A percentile compares a stretch with the other conserved stretches of the same genome.
Evolutionary conservation across 2,113 vertebrate genomes (phyloP).

Genomic region (Onychostoma macrolepis): DNA sequence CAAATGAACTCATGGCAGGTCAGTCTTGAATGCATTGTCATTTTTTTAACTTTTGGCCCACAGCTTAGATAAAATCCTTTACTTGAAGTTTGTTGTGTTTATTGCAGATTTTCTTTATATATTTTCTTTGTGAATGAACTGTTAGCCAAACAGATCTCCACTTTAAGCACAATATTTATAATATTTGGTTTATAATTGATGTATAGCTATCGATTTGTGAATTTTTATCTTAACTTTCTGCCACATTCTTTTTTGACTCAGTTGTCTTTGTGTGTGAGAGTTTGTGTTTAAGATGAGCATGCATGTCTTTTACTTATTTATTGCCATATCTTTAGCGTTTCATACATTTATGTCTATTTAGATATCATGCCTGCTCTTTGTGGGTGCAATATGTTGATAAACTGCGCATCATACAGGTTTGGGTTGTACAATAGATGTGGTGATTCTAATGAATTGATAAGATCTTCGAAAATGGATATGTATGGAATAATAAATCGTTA

Average conservation of each 20-base stretch:
- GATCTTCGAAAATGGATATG: slow-evolving; percentile 11
- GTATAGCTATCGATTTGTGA: slow-evolving; percentile 63
- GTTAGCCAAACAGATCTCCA: slow-evolving; percentile 58
- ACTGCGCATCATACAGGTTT: slow-evolving; percentile 19
- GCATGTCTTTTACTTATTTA: slow-evolving; percentile 59
- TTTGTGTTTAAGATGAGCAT: slow-evolving; percentile 68
- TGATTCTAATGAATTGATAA: background rate
- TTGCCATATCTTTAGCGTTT: slow-evolving; percentile 61
- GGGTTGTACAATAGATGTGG: slow-evolving; percentile 7
- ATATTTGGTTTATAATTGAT: slow-evolving; percentile 59
- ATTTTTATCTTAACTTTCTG: slow-evolving; percentile 53
- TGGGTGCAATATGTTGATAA: slow-evolving; percentile 46
- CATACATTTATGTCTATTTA: slow-evolving; percentile 43
- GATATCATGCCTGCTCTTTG: slow-evolving; percentile 38
- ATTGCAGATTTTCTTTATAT: slow-evolving; percentile 41
- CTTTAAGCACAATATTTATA: slow-evolving; percentile 72
- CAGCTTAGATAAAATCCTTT: slow-evolving; percentile 29
- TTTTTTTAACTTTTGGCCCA: slow-evolving; percentile 15
- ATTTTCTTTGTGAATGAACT: slow-evolving; percentile 46
- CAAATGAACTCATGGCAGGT: slow-evolving; percentile 18
- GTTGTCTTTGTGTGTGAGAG: slow-evolving; percentile 60
- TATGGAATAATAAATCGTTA: background rate
- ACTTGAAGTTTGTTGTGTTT: slow-evolving; percentile 45
- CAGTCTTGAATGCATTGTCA: background rate
- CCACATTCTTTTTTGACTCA: slow-evolving; percentile 67